These are phyloP conservation scores for Patagioenas fasciata DNA, from an alignment of 2,113 vertebrate genomes.

Conservation along the genomic window DNA sequence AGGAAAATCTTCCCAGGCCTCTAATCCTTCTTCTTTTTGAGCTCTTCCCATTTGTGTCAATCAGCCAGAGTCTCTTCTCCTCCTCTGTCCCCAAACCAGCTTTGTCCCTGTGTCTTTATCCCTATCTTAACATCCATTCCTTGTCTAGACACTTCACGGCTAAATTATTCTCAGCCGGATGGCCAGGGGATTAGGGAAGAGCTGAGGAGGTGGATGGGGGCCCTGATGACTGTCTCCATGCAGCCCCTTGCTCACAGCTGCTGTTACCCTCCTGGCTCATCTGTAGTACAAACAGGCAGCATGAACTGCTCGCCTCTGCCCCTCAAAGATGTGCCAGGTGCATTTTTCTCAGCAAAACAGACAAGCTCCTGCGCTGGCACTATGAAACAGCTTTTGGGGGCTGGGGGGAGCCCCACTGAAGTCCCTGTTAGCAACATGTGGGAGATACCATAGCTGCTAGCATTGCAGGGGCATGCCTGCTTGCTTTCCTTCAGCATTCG, in stretches of 20 bases:
- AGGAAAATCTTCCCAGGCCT: background rate
- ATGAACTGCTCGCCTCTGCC: background rate
- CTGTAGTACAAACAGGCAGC: background rate
- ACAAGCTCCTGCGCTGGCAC: background rate
- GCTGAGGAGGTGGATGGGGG: background rate
- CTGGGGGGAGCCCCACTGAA: fast-evolving
- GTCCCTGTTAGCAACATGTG: background rate
- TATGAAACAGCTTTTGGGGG: background rate
- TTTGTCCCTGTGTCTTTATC: background rate
- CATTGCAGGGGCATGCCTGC: background rate
- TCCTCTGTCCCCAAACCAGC: background rate
- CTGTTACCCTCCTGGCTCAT: fast-evolving
- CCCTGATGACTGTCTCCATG: background rate
- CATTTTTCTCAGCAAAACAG: background rate
- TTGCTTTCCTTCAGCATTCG: fast-evolving
- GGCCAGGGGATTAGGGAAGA: background rate
- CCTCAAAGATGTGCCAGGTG: background rate
- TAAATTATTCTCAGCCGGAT: background rate
- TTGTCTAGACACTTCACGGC: background rate
- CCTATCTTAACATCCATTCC: background rate
- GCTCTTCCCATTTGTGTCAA: background rate
- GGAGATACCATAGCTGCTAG: background rate
- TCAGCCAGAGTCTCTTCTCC: background rate
- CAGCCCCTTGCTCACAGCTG: background rate
- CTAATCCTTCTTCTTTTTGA: background rate